Evolutionary conservation across 1,140 invertebrate genomes (phyloP), one percentile per base, ranked within the genome.

Genomic region (Daktulosphaira vitifoliae): DNA sequence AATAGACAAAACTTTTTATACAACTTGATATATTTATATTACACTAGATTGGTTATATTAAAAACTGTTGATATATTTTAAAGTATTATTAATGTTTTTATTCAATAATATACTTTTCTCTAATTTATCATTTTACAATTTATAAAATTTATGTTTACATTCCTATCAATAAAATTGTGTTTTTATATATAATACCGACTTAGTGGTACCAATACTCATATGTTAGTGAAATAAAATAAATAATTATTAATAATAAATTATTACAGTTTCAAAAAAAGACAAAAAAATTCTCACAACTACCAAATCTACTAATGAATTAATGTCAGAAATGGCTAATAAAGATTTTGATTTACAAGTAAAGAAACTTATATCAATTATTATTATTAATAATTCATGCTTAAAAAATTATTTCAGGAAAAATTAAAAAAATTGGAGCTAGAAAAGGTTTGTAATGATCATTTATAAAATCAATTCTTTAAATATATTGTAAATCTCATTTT

Each of bases 351-450:
- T 62, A 46, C 56, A 62, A 25, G 56, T 62, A 48, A 62, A 59
- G 29, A 33, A 33, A 6, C 29, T 6, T 33, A 33, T 33, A 33
- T 33, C 2, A 46, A 16, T 3, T 59, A 20, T 5, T 22, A 11
- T 29, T 20, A 11, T 46, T 13, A 26, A 26, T 5, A n/a, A 26
- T 18, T 20, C 3, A 18, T 25, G 1, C 23, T 38, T 39, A 22
- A 15, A 16, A 44, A 3, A n/a, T 11, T 15, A 11, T 56, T 62
- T 62, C 18, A 62, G 56, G 56, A 46, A 33, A 62, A 62, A 62
- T 62, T 62, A 29, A 39, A 46, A 33, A 62, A 62, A 48, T 48
- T 62, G 46, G 56, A 62, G n/a, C n/a, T 46, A 62, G n/a, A 48
- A 62, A 62, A 62, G 18, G 56, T 62, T 18, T 46, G 42, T 62